Evolutionary conservation across 2,888 invertebrate genomes (phyloP).

Genomic region (Mesopsocus fuscifrons): DNA sequence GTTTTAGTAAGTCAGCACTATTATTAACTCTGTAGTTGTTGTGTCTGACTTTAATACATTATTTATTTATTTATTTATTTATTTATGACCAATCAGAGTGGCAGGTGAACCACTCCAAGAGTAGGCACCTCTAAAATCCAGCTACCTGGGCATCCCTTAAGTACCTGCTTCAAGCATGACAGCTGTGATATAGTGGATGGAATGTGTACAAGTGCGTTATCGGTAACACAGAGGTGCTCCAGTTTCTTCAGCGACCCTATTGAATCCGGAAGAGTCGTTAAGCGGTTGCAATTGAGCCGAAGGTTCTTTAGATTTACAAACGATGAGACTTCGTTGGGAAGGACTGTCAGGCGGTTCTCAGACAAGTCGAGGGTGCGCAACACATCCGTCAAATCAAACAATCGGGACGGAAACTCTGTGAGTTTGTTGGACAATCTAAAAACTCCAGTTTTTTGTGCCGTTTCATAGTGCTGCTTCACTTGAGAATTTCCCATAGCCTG

Average conservation of each 20-base stretch:
- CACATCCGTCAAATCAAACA: slow-evolving; percentile 41
- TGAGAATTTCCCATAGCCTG: slow-evolving; percentile 80
- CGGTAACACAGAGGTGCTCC: slow-evolving; percentile 42
- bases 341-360: slow-evolving; percentile 57
- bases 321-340: slow-evolving; percentile 34
- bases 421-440: slow-evolving; percentile 71
- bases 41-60: too few relatives aligned
- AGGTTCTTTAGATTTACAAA: slow-evolving; percentile 54
- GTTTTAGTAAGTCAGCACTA: too few relatives aligned
- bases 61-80: too few relatives aligned
- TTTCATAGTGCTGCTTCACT: slow-evolving; percentile 80
- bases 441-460: slow-evolving; percentile 88
- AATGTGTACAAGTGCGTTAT: slow-evolving; percentile 58
- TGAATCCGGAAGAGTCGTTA: slow-evolving; percentile 48
- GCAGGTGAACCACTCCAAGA: too few relatives aligned
- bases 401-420: slow-evolving; percentile 51
- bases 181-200: slow-evolving; percentile 46
- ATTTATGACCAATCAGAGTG: too few relatives aligned
- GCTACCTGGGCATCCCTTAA: too few relatives aligned
- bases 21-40: too few relatives aligned
- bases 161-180: slow-evolving; percentile 42
- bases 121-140: too few relatives aligned
- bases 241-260: slow-evolving; percentile 34
- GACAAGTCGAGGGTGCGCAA: slow-evolving; percentile 83
- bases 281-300: slow-evolving; percentile 31